Evolutionary conservation across 2,113 vertebrate genomes (phyloP).

Genomic region (Vulpes lagopus): DNA sequence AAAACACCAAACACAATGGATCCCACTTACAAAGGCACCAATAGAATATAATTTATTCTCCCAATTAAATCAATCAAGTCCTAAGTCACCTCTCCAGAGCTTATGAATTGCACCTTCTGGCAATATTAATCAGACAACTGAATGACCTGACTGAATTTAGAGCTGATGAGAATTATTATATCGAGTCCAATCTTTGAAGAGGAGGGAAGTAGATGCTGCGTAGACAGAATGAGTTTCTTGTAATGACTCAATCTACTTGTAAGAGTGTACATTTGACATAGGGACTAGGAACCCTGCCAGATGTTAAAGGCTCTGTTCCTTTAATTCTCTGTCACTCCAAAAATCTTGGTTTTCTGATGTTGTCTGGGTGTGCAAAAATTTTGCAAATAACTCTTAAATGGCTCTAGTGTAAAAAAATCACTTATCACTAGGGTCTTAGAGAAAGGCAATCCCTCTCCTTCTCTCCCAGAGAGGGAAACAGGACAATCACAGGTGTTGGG

Average conservation of each 20-base stretch:
- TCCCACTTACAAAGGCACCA: background rate
- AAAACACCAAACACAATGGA: background rate
- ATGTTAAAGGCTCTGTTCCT: background rate
- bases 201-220: background rate
- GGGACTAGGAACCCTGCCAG: background rate
- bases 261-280: accelerated
- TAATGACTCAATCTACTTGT: too few species aligned
- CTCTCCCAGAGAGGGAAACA: background rate
- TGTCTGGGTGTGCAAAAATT: background rate
- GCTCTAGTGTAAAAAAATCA: background rate
- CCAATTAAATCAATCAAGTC: background rate
- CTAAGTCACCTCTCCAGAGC: background rate
- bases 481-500: background rate
- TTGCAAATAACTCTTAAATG: background rate
- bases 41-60: background rate
- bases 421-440: accelerated
- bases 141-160: background rate
- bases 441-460: background rate
- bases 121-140: background rate
- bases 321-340: background rate
- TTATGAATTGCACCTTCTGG: background rate
- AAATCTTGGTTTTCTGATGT: background rate
- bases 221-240: background rate
- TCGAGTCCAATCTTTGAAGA: background rate
- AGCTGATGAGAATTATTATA: background rate